These are phyloP conservation scores for Agrilus cyanescens DNA, from an alignment of 2,888 invertebrate species.

Conservation along the genomic window DNA sequence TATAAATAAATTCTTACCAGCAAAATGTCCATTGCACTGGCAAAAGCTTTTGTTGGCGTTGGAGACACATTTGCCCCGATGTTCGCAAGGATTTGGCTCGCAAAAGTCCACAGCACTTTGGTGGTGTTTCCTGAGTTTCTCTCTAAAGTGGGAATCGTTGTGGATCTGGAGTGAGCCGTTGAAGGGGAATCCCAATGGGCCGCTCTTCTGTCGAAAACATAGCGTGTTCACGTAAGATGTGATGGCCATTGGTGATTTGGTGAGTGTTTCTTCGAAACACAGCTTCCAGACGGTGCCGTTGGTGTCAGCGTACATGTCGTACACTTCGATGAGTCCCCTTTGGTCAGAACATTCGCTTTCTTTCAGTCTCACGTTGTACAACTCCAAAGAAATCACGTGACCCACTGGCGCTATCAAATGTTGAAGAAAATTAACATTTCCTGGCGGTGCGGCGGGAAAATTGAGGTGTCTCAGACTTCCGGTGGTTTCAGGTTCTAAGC, in stretches of 20 bases:
- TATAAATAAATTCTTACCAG: conserved; percentile 41
- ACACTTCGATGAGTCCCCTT: conserved; percentile 31
- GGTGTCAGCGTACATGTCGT: conserved; percentile 57
- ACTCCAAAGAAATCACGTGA: conserved; percentile 38
- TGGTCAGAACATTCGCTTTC: conserved; percentile 26
- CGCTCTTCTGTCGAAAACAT: conserved; percentile 43
- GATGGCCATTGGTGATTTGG: conserved; percentile 42
- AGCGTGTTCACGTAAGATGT: conserved; percentile 58
- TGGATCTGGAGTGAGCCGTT: conserved; percentile 52
- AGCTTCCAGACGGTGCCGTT: conserved; percentile 61
- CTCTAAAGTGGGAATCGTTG: conserved; percentile 51
- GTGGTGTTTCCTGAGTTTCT: conserved; percentile 46
- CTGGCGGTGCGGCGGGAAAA: conserved; percentile 43
- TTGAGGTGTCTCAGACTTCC: conserved; percentile 45
- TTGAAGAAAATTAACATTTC: conserved; percentile 41
- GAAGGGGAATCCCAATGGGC: conserved; percentile 38
- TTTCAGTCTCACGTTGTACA: conserved; percentile 37
- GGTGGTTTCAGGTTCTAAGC: conserved; percentile 34
- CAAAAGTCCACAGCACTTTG: conserved; percentile 56
- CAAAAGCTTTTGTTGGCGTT: conserved; percentile 50
- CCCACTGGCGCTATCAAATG: conserved; percentile 46
- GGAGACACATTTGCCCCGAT: conserved; percentile 54
- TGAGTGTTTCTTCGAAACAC: conserved; percentile 39
- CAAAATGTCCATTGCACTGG: conserved; percentile 59
- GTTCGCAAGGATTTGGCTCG: conserved; percentile 60